phyloP scores from a whole-genome alignment of 2,888 invertebrate genomes.

The Zeuzera pyrina region DNA sequence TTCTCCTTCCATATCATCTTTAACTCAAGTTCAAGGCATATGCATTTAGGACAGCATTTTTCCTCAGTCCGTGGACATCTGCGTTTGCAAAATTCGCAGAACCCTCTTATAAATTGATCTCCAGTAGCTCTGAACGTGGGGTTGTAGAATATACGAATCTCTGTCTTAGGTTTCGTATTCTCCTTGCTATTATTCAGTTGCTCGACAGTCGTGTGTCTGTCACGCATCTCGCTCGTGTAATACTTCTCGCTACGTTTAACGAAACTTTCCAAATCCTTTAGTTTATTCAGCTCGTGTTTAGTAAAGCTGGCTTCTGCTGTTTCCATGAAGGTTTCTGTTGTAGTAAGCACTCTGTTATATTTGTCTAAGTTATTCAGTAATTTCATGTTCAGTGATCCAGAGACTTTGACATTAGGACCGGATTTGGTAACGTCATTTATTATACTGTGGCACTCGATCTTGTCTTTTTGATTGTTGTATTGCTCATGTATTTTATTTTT shows the following conservation, averaged over 20 bases:
- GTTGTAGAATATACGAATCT: slow-evolving; percentile 61
- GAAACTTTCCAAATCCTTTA: slow-evolving; percentile 51
- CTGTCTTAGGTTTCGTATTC: slow-evolving; percentile 36
- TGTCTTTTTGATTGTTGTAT: slow-evolving; percentile 40
- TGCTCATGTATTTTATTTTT: slow-evolving; percentile 50
- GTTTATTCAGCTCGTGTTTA: slow-evolving; percentile 42
- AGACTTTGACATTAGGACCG: slow-evolving; percentile 49
- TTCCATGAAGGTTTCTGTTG: slow-evolving; percentile 54
- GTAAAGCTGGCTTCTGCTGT: slow-evolving; percentile 53
- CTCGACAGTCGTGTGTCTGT: slow-evolving; percentile 41
- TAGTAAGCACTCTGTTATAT: slow-evolving; percentile 56
- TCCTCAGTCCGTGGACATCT: slow-evolving; percentile 46
- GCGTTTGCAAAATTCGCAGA: slow-evolving; percentile 44
- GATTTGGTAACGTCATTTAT: slow-evolving; percentile 51
- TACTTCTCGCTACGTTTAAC: slow-evolving; percentile 63
- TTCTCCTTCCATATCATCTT: slow-evolving; percentile 51
- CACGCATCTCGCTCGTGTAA: slow-evolving; percentile 45
- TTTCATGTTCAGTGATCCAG: slow-evolving; percentile 58
- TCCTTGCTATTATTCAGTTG: slow-evolving; percentile 30
- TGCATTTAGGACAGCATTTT: slow-evolving; percentile 50
- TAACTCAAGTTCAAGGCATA: slow-evolving; percentile 47
- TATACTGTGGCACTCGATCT: slow-evolving; percentile 62
- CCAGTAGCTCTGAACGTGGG: slow-evolving; percentile 51
- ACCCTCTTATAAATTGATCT: slow-evolving; percentile 29
- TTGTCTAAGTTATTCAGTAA: slow-evolving; percentile 46